A percentile compares a stretch with the other conserved stretches of the same genome.
phyloP scores from a whole-genome alignment of 2,113 vertebrate genomes.

The Microcebus jonahi region DNA sequence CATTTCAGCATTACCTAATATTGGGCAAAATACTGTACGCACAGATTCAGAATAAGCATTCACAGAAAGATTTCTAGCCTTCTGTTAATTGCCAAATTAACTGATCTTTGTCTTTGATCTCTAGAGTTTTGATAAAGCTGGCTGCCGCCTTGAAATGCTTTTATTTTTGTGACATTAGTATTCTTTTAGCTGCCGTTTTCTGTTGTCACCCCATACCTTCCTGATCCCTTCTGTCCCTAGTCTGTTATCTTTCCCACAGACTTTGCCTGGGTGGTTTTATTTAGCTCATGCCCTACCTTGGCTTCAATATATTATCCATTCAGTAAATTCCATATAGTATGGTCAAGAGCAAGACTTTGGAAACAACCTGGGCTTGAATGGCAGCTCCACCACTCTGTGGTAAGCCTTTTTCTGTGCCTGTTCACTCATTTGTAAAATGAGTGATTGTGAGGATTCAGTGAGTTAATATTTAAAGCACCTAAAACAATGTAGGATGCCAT shows the following conservation, averaged over 20 bases:
- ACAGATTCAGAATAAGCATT: neutral
- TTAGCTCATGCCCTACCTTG: neutral
- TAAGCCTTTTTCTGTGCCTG: neutral
- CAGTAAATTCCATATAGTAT: neutral
- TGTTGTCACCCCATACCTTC: neutral
- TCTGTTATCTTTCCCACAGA: neutral
- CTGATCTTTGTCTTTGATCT: neutral
- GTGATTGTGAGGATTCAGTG: neutral
- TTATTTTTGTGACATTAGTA: neutral
- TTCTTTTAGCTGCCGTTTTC: neutral
- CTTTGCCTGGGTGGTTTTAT: neutral
- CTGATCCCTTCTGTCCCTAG: neutral
- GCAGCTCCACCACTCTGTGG: neutral
- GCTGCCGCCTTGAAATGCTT: neutral
- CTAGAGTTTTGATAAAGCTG: neutral
- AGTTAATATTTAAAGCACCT: neutral
- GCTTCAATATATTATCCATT: neutral
- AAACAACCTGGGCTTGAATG: neutral
- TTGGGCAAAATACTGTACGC: neutral
- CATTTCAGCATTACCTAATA: constrained; percentile 17
- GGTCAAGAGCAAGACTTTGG: neutral
- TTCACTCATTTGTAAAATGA: neutral
- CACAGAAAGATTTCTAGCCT: neutral
- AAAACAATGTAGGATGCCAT: neutral
- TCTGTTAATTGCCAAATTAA: neutral